A percentile compares a stretch with the other conserved stretches of the same genome.
phyloP scores from a whole-genome alignment of 2,113 vertebrate genomes.

The Centropus unirufus region DNA sequence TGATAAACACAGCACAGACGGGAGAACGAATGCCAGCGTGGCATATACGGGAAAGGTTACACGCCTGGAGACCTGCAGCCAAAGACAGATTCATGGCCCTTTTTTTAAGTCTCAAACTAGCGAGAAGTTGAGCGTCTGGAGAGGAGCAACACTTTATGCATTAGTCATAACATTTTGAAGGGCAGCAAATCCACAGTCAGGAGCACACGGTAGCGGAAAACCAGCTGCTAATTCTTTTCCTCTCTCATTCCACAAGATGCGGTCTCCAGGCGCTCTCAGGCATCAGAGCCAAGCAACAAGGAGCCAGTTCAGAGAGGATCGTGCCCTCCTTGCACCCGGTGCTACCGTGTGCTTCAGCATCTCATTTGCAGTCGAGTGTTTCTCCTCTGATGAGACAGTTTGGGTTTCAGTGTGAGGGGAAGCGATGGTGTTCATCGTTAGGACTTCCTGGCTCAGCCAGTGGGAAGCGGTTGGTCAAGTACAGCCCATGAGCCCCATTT shows the following conservation, averaged over 20 bases:
- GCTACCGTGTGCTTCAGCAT: neutral
- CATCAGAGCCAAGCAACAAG: neutral
- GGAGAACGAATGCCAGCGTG: neutral
- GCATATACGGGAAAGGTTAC: constrained; percentile 38
- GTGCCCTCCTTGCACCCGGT: neutral
- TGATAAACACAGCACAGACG: neutral
- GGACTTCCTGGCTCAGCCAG: neutral
- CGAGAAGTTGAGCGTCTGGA: constrained; percentile 31
- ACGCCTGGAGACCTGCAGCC: constrained; percentile 25
- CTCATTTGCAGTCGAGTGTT: neutral
- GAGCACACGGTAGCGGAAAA: neutral
- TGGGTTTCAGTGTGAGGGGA: neutral
- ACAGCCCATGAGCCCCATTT: neutral
- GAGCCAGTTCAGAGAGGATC: neutral
- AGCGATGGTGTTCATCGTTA: neutral
- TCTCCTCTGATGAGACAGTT: neutral
- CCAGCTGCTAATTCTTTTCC: neutral
- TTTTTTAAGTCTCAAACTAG: neutral
- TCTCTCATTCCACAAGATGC: neutral
- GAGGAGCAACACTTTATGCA: neutral
- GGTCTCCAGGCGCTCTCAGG: neutral
- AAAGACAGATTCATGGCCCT: constrained; percentile 9
- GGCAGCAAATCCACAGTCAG: constrained; percentile 15
- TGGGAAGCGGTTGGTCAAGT: neutral
- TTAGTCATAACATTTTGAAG: constrained; percentile 39